phyloP scores from a whole-genome alignment of 2,888 invertebrate species.

The Steinernema scapterisci region DNA sequence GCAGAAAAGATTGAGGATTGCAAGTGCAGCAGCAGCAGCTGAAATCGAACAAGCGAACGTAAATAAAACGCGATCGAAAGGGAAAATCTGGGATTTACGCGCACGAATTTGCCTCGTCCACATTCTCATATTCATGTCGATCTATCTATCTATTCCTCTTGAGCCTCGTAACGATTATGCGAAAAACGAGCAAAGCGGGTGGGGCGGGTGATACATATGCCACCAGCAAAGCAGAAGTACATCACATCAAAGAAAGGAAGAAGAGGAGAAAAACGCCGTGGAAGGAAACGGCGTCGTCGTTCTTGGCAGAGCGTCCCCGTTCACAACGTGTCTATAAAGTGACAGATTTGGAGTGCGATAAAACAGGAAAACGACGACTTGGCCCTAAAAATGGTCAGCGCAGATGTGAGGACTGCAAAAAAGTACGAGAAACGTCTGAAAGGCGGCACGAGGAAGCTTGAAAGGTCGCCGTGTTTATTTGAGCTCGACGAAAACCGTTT shows the following conservation, averaged over 20 bases:
- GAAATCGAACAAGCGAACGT: neutral
- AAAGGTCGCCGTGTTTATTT: neutral
- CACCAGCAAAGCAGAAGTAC: constrained; percentile 19
- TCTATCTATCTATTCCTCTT: constrained; percentile 30
- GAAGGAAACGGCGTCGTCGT: constrained; percentile 19
- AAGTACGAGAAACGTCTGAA: neutral
- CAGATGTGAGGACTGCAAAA: neutral
- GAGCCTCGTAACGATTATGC: constrained; percentile 31
- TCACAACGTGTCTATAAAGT: constrained; percentile 31
- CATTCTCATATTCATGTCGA: constrained; percentile 22
- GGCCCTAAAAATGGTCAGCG: constrained; percentile 8
- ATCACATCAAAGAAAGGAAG: constrained; percentile 3
- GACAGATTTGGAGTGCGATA: constrained; percentile 28
- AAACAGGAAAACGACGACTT: constrained; percentile 24
- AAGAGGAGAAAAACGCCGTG: constrained; percentile 13
- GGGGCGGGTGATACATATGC: constrained; percentile 13
- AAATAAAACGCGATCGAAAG: neutral
- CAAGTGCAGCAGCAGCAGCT: too few species aligned
- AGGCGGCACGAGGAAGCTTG: neutral
- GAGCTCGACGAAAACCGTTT: neutral
- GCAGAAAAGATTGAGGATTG: too few species aligned
- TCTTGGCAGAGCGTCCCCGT: constrained; percentile 8
- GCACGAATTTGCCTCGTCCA: constrained; percentile 6
- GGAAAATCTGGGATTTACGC: constrained; percentile 2
- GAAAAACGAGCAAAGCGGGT: constrained; percentile 24